phyloP scores from a whole-genome alignment of 2,888 invertebrate genomes.

The Sepioteuthis lessoniana region DNA sequence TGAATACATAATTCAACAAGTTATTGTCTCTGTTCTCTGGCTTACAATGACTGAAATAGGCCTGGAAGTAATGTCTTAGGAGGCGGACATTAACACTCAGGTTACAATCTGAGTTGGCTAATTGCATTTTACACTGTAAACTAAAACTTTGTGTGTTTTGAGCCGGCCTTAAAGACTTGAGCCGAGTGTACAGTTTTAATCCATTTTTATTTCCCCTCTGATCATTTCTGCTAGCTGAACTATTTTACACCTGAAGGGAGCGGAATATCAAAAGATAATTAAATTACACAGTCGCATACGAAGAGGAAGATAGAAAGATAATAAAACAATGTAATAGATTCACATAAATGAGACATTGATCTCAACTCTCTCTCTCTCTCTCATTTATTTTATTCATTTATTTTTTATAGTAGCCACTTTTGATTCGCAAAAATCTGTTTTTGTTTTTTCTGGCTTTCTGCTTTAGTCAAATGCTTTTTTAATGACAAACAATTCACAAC shows the following conservation, averaged over 20 bases:
- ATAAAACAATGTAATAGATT: neutral
- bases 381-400: neutral
- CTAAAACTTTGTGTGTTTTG: neutral
- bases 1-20: constrained; percentile 33
- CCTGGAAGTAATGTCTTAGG: neutral
- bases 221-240: neutral
- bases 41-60: constrained; percentile 4
- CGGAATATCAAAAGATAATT: neutral
- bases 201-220: neutral
- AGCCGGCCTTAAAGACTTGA: neutral
- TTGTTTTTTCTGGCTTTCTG: neutral
- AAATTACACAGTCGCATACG: neutral
- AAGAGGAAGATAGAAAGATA: neutral
- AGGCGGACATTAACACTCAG: constrained; percentile 33
- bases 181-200: constrained; percentile 7
- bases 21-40: neutral
- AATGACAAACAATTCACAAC: neutral
- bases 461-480: neutral
- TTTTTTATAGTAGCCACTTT: neutral
- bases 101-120: neutral
- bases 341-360: neutral
- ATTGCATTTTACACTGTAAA: constrained; percentile 23
- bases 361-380: too few relatives aligned
- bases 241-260: neutral
- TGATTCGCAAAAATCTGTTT: neutral